Conservation (phyloP, 2,113 vertebrate species). For the Takifugu flavidus region DNA sequence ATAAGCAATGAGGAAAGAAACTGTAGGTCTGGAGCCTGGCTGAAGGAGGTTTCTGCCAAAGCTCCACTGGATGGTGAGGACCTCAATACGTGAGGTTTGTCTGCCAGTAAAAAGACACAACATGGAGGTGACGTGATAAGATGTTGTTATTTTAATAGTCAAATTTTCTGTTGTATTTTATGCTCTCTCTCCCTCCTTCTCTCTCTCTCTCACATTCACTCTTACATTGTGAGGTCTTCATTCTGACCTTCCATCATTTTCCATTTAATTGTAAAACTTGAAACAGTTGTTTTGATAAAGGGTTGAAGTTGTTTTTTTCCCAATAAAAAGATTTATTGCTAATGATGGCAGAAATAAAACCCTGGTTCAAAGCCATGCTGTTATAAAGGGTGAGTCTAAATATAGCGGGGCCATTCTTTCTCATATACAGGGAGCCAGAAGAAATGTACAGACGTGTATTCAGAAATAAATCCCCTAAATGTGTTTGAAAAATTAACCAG, state of each 20-base stretch:
- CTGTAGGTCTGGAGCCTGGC: not conserved
- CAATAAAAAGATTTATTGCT: no score
- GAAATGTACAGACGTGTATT: conserved; percentile 5
- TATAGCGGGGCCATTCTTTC: not conserved
- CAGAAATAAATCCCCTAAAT: no score
- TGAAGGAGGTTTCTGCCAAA: not conserved
- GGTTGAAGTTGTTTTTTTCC: no score
- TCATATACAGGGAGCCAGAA: conserved; percentile 31
- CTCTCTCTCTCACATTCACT: not conserved
- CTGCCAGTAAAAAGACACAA: no score
- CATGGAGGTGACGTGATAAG: no score
- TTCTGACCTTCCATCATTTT: not conserved
- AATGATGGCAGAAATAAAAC: no score
- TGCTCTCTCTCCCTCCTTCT: not conserved
- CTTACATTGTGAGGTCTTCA: not conserved
- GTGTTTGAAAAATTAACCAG: no score
- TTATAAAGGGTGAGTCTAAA: no score
- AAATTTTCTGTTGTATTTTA: not conserved
- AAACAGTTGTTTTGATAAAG: no score
- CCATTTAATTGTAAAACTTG: no score
- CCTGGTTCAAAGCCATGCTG: no score
- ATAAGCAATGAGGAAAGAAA: conserved; percentile 1
- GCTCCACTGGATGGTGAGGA: not conserved
- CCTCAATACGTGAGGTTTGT: not conserved
- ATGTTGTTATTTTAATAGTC: not conserved